These are phyloP conservation scores for Lepisosteus osseus DNA, from an alignment of 2,113 vertebrate genomes.

Conservation along the genomic window DNA sequence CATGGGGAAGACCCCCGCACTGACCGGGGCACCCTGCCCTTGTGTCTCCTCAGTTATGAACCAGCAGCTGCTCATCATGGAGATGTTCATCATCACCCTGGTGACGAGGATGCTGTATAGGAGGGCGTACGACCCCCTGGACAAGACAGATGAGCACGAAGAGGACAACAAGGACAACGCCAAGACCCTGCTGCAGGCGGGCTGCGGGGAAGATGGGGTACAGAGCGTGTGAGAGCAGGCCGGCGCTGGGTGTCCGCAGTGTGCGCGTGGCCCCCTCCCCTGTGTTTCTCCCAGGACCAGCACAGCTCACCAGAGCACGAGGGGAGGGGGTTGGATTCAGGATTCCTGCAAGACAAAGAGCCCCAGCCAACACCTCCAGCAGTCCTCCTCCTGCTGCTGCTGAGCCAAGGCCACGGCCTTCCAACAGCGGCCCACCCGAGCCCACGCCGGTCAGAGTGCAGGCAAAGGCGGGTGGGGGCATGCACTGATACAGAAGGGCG, in stretches of 20 bases:
- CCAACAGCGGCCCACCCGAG: no score
- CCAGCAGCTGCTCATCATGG: slow-evolving; percentile 79
- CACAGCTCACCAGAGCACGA: neutral
- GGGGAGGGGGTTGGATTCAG: no score
- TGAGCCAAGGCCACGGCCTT: no score
- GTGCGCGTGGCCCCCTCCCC: no score
- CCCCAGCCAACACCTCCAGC: no score
- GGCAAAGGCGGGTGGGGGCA: no score
- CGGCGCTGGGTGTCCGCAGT: neutral
- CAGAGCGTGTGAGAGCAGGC: slow-evolving; percentile 23
- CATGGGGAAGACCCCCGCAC: no score
- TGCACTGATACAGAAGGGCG: no score
- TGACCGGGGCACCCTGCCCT: neutral
- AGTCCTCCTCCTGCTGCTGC: no score
- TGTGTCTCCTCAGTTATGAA: slow-evolving; percentile 59
- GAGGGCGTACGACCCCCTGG: slow-evolving; percentile 61
- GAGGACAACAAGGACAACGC: slow-evolving; percentile 43
- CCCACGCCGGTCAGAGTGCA: no score
- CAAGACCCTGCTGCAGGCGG: slow-evolving; percentile 36
- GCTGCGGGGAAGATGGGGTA: slow-evolving; percentile 32
- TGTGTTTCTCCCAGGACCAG: neutral
- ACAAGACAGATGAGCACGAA: slow-evolving; percentile 26
- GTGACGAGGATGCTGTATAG: slow-evolving; percentile 70
- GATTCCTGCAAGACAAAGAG: no score
- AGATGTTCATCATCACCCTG: slow-evolving; percentile 83